Base-by-base conservation (phyloP, 2,888 invertebrate species). In the Hyposoter didymator region DNA sequence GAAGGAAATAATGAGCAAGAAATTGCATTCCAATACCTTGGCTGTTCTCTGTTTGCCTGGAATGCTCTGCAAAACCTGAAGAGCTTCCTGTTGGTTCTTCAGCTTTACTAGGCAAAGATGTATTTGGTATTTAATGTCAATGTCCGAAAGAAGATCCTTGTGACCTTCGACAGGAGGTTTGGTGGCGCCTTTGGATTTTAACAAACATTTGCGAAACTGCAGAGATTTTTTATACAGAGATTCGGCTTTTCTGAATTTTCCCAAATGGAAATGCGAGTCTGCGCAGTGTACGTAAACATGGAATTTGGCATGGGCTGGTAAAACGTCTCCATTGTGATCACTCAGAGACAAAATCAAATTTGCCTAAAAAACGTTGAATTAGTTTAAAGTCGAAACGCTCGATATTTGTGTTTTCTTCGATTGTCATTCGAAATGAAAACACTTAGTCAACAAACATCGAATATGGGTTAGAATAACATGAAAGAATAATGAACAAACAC, bases 111-210 rank as follows among this genome's bases (percentile, higher is more conserved):
- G 95, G 91, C 97, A 97, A 49, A 95, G 93, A 90, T 97, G 96
- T 69, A 97, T 95, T 89, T 96, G 96, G 91, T 96, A 97, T 90
- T 97, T 97, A 19, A 97, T 95, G 87, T 97, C 97, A 86, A 95
- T 94, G 87, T 96, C 96, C 35, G 95, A 95, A 75, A 94, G 92
- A 59, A 95, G 90, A 87, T 95, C 95, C 86, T 95, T 95, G 85
- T 94, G 94, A 39, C 92, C 93, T 62, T 95, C 95, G n/a, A 66
- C 66, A 10, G 93, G 90, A 88, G 95, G 94, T 87, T 94, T 94
- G 1, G 94, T 91, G 45, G 93, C 91, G 75, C 94, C 94, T 88
- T 95, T 95, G n/a, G 94, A 94, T 88, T 95, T 95, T 4, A 95
- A 91, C n/a, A 96, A 93, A 84, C 95, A 95, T 92, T 96, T 96